phyloP scores from a whole-genome alignment of 2,113 vertebrate species.

The Mustela nigripes region DNA sequence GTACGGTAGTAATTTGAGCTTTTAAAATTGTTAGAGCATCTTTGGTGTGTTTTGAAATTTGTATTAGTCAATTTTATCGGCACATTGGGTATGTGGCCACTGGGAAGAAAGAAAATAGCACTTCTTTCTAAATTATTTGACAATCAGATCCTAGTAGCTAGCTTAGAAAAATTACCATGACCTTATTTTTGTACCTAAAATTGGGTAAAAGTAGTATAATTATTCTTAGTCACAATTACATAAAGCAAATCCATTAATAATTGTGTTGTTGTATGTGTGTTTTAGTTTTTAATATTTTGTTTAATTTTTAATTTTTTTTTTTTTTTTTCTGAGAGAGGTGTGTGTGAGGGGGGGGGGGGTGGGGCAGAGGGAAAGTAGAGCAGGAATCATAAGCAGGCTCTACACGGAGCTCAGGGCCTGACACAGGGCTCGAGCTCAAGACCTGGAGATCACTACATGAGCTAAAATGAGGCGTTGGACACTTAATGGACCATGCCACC shows the following conservation, averaged over 20 bases:
- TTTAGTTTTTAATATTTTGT: not conserved
- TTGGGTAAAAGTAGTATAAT: not conserved
- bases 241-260: conserved; percentile 18
- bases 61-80: conserved; percentile 56
- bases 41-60: conserved; percentile 63
- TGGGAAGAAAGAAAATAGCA: not conserved
- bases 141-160: conserved; percentile 39
- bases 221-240: not conserved
- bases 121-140: conserved; percentile 35
- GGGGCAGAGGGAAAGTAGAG: not conserved
- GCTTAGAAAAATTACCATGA: conserved; percentile 46
- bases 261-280: not conserved
- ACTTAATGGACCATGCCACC: not conserved
- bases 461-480: not conserved
- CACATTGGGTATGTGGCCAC: not conserved
- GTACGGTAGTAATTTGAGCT: not conserved
- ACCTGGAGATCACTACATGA: not conserved
- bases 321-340: not conserved
- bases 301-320: not conserved
- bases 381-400: not conserved
- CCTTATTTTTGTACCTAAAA: conserved; percentile 24
- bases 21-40: not conserved
- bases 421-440: not conserved
- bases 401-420: not conserved
- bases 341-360: not conserved